Conservation (phyloP, 2,888 invertebrate genomes). For the Chouioia cunea region DNA sequence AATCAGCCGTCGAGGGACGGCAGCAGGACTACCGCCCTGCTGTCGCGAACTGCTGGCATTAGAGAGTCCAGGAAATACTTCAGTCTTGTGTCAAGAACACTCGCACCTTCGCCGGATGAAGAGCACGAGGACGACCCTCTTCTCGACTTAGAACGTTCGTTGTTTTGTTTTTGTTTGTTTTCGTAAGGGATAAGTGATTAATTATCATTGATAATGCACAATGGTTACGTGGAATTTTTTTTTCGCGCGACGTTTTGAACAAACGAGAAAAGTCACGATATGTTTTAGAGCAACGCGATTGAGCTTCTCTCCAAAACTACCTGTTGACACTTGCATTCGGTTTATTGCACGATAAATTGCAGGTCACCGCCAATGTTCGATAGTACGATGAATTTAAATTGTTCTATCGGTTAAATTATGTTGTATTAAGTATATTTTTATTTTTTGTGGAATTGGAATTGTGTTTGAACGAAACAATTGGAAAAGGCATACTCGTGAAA, state of each 20-base stretch:
- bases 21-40: slow-evolving; percentile 3
- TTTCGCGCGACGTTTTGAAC: no score
- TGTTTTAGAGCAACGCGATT: no score
- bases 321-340: no score
- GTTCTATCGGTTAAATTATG: neutral
- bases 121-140: slow-evolving; percentile 16
- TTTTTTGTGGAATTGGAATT: no score
- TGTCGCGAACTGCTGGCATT: slow-evolving; percentile 22
- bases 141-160: slow-evolving; percentile 27
- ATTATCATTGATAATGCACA: no score
- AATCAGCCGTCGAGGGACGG: neutral
- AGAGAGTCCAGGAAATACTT: slow-evolving; percentile 31
- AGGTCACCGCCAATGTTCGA: no score
- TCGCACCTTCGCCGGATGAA: neutral
- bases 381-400: neutral
- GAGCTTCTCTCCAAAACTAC: no score
- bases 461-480: no score
- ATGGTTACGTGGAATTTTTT: no score
- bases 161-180: neutral
- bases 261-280: no score
- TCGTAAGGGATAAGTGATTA: neutral
- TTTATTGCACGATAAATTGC: no score
- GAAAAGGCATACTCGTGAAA: no score
- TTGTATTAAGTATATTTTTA: neutral
- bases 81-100: slow-evolving; percentile 9